These are phyloP conservation scores for Speoplatyrhinus poulsoni DNA, from an alignment of 2,113 vertebrate species.

Conservation along the genomic window DNA sequence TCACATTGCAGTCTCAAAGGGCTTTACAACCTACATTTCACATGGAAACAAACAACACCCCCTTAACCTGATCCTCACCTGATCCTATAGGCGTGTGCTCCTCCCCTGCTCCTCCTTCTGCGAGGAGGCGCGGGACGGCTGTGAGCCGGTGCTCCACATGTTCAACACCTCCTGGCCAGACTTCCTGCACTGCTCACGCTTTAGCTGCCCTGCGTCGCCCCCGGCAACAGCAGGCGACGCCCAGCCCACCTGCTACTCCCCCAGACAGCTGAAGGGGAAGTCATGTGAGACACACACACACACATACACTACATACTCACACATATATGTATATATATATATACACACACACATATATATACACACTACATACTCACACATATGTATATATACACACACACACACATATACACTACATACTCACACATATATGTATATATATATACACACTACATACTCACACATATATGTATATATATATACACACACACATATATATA, in stretches of 20 bases:
- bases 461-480: no score
- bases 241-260: conserved; percentile 79
- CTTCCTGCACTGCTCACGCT: conserved; percentile 92
- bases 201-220: conserved; percentile 71
- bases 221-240: conserved; percentile 29
- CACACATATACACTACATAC: no score
- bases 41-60: no score
- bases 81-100: conserved; percentile 65
- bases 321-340: background rate
- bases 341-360: conserved; percentile 3
- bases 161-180: conserved; percentile 93
- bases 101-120: conserved; percentile 91
- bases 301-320: background rate
- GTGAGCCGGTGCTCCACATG: conserved; percentile 89
- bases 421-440: background rate
- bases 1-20: no score
- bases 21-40: no score
- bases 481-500: no score
- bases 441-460: no score
- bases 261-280: conserved; percentile 79
- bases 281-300: conserved; percentile 74
- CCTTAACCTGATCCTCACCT: no score
- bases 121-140: conserved; percentile 89
- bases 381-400: no score
- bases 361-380: background rate